Evolutionary conservation across 2,797 vertebrate species (phyloP).

Genomic region (Scomberomorus guttatus): DNA sequence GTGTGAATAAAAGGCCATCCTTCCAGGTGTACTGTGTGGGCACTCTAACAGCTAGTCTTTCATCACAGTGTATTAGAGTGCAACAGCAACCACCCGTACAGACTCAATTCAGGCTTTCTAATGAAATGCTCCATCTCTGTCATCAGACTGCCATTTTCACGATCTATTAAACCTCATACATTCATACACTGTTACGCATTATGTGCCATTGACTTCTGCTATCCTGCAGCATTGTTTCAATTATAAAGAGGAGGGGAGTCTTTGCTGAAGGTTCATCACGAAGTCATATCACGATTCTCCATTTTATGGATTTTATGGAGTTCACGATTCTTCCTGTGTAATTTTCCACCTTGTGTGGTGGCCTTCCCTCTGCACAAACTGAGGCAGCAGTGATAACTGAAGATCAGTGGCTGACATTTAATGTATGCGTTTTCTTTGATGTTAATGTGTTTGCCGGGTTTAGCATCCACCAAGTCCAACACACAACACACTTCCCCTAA

Average conservation of each 20-base stretch:
- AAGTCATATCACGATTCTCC: conserved; percentile 53
- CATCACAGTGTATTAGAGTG: conserved; percentile 51
- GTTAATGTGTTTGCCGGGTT: conserved; percentile 64
- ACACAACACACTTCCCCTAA: conserved; percentile 46
- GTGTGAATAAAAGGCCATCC: conserved; percentile 59
- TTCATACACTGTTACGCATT: conserved; percentile 70
- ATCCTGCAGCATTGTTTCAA: conserved; percentile 69
- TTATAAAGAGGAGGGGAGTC: conserved; percentile 47
- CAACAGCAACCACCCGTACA: conserved; percentile 62
- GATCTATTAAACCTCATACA: conserved; percentile 78
- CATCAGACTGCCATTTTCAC: conserved; percentile 74
- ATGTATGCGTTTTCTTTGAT: conserved; percentile 65
- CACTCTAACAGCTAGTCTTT: conserved; percentile 59
- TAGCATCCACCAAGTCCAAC: conserved; percentile 39
- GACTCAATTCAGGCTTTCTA: conserved; percentile 63
- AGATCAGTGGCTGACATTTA: conserved; percentile 40
- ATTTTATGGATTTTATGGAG: conserved; percentile 49
- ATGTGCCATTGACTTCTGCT: conserved; percentile 65
- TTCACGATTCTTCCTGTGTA: conserved; percentile 50
- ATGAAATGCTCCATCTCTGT: conserved; percentile 83
- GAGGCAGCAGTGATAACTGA: conserved; percentile 27
- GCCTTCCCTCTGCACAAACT: conserved; percentile 17
- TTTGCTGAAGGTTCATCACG: conserved; percentile 48
- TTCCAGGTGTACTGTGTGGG: conserved; percentile 62
- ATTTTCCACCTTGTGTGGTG: conserved; percentile 41